Conservation (phyloP, 2,888 invertebrate genomes). For the Malthinus flaveolus region DNA sequence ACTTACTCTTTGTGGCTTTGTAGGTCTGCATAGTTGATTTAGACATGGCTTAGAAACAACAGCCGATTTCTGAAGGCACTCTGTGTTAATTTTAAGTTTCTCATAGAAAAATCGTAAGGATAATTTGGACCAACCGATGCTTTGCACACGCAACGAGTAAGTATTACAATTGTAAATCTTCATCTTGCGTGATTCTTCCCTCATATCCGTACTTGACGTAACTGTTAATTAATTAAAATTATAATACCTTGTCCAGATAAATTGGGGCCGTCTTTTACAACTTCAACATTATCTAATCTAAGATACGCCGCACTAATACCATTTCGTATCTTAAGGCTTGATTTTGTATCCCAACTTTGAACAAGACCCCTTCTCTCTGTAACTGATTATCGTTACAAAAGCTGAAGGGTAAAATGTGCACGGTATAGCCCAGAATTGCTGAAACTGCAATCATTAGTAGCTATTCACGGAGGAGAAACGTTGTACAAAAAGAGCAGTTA, state of each 20-base stretch:
- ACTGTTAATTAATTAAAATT: not conserved
- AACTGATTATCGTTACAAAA: constrained; percentile 20
- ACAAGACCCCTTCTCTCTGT: constrained; percentile 13
- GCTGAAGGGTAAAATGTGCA: constrained; percentile 26
- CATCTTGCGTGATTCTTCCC: too few relatives aligned
- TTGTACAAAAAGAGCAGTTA: constrained; percentile 28
- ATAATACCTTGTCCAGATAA: not conserved
- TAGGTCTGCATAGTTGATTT: too few relatives aligned
- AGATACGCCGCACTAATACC: constrained; percentile 4
- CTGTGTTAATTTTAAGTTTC: too few relatives aligned
- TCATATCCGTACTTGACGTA: not conserved
- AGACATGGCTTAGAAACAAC: too few relatives aligned
- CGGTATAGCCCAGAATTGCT: constrained; percentile 21
- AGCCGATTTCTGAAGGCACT: too few relatives aligned
- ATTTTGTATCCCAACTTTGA: not conserved
- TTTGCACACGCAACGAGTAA: not conserved
- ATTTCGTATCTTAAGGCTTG: constrained; percentile 12
- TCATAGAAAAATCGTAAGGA: too few relatives aligned
- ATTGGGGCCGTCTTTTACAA: not conserved
- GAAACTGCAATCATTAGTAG: constrained; percentile 29
- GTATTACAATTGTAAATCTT: not conserved
- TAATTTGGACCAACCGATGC: too few relatives aligned
- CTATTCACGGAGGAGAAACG: constrained; percentile 24
- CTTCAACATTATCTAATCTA: constrained; percentile 3
- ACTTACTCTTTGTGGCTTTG: too few relatives aligned